Base-by-base conservation (phyloP, 1,140 invertebrate genomes). In the Octopus bimaculoides region DNA sequence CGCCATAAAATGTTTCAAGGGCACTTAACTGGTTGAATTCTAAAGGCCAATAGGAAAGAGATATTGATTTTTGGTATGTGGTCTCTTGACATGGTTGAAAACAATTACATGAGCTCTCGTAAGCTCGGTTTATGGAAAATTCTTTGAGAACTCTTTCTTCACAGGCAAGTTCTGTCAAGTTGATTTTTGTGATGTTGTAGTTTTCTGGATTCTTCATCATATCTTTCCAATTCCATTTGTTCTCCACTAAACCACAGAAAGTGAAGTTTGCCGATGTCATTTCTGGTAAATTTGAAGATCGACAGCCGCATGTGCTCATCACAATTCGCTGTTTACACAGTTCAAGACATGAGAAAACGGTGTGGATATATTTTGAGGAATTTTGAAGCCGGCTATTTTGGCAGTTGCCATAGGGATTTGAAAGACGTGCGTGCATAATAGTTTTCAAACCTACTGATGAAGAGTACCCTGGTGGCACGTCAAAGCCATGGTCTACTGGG, bases 401-500 rank as follows among this genome's bases (percentile, higher is more conserved):
- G 81, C 88, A 89, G 82, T 89, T 89, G 52, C 88, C 87, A 81
- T 87, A 85, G 0, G 88, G 88, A 78, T 84, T 66, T 20, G 86
- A 83, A 56, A 85, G 79, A 52, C 86, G 78, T 8, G 85, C 81
- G 76, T 88, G 83, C 56, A 87, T 78, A 1, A 87, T 81, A 8
- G 87, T 85, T 81, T 88, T 88, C 61, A 89, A 56, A 20, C 87
- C 86, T 9, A 88, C 85, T 52, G 88, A 89, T 10, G 88, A 86
- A 0, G 88, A 88, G 79, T 87, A 89, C 55, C 88, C 88, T 5
- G 88, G 88, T 4, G 88, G 86, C 61, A 89, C 85, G 78, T 89
- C 88, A 83, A 89, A 86, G 7, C 88, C 88, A 78, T 87, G 86
- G 78, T 89, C 85, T 83, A 84, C 86, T 0, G 91, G 90, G 77